phyloP scores from a whole-genome alignment of 2,888 invertebrate genomes.

The Ecliptopera silaceata region DNA sequence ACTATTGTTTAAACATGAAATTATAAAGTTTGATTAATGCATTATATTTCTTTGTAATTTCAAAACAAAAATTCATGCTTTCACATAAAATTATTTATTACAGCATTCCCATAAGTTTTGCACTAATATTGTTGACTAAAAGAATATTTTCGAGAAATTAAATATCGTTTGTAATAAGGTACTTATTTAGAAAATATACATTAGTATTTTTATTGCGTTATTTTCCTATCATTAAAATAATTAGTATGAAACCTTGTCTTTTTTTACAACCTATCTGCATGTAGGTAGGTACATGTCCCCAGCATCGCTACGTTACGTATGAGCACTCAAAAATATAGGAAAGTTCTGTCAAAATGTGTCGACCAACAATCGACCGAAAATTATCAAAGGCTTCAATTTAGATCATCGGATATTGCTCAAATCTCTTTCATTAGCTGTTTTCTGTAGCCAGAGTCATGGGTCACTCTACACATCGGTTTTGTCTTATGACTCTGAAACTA shows the following conservation, averaged over 20 bases:
- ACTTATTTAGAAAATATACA: slow-evolving; percentile 72
- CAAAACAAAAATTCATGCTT: slow-evolving; percentile 51
- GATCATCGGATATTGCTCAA: too few species aligned
- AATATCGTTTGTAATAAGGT: slow-evolving; percentile 66
- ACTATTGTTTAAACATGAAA: slow-evolving; percentile 47
- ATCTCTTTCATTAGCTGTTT: too few species aligned
- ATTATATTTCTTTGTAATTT: slow-evolving; percentile 48
- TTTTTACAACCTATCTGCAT: not conserved
- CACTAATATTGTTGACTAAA: slow-evolving; percentile 54
- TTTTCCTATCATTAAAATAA: slow-evolving; percentile 76
- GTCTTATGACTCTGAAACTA: too few species aligned
- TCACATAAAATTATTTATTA: slow-evolving; percentile 70
- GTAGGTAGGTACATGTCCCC: not conserved
- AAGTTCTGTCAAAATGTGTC: too few species aligned
- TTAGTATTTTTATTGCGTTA: slow-evolving; percentile 79
- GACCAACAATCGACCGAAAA: too few species aligned
- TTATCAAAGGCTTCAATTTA: too few species aligned
- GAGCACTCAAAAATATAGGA: too few species aligned
- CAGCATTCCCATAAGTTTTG: slow-evolving; percentile 72
- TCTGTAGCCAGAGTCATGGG: too few species aligned
- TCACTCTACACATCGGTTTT: too few species aligned
- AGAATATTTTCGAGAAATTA: slow-evolving; percentile 54
- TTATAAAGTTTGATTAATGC: slow-evolving; percentile 48
- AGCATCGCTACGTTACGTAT: too few species aligned
- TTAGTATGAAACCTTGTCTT: slow-evolving; percentile 42